Evolutionary conservation across 2,113 vertebrate genomes (phyloP).

Genomic region (Clinocottus analis): DNA sequence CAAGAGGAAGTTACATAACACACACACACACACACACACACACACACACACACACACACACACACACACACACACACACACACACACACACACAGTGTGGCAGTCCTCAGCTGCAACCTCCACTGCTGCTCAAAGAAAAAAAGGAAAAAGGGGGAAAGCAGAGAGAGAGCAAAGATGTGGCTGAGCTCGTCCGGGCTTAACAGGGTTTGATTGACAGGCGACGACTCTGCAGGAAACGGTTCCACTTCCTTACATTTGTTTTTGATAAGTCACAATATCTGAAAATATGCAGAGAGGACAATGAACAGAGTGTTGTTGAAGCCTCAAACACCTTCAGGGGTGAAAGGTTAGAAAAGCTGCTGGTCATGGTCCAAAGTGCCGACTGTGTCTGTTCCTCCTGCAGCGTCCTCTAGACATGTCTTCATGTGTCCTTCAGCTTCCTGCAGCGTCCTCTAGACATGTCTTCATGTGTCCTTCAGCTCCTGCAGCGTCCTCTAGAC

Average conservation of each 20-base stretch:
- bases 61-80: constrained; percentile 27
- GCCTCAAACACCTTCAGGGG: no score
- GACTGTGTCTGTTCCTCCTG: no score
- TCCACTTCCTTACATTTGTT: neutral
- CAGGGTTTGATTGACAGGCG: neutral
- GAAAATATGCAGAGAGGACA: neutral
- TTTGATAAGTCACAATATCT: no score
- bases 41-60: constrained; percentile 34
- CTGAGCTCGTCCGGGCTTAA: constrained; percentile 21
- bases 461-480: no score
- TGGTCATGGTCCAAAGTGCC: no score
- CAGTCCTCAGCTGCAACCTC: constrained; percentile 70
- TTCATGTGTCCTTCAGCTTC: no score
- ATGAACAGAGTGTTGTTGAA: neutral
- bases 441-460: no score
- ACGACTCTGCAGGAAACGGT: neutral
- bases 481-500: no score
- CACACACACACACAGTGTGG: neutral
- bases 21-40: constrained; percentile 27
- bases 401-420: no score
- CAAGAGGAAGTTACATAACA: constrained; percentile 72
- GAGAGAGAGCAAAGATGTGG: constrained; percentile 44
- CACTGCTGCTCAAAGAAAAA: constrained; percentile 33
- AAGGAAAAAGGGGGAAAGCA: neutral
- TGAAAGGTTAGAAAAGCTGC: no score